Evolutionary conservation across 2,888 invertebrate genomes (phyloP).

Genomic region (Pimpla rufipes): DNA sequence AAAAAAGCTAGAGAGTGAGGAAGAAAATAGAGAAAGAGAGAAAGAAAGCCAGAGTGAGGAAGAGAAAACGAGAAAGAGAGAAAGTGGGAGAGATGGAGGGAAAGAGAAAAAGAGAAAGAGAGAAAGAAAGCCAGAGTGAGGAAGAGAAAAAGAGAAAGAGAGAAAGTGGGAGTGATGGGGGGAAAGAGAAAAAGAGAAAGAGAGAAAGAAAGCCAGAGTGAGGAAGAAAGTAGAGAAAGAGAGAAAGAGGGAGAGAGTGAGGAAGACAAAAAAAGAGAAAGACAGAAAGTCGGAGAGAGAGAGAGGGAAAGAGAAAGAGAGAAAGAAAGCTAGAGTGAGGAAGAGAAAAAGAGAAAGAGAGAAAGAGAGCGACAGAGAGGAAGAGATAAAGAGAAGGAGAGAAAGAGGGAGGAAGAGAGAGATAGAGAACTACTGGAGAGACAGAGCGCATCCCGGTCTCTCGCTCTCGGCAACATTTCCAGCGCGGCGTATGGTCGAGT

Average conservation of each 20-base stretch:
- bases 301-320: background rate
- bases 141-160: no score
- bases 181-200: background rate
- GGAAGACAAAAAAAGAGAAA: background rate
- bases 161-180: background rate
- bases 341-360: no score
- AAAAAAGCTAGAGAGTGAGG: no score
- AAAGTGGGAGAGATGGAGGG: background rate
- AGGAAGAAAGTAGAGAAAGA: background rate
- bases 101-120: no score
- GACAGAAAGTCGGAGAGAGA: background rate
- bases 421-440: no score
- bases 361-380: background rate
- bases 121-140: no score
- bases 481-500: background rate
- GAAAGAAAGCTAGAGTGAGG: no score
- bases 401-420: background rate
- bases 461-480: conserved; percentile 4
- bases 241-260: background rate
- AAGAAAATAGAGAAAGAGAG: no score
- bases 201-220: background rate
- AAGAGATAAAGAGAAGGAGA: no score
- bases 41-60: background rate
- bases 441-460: background rate
- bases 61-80: no score